Evolutionary conservation across 2,888 invertebrate genomes (phyloP), one percentile per base, ranked within the genome.

Genomic region (Sesamia inferens): DNA sequence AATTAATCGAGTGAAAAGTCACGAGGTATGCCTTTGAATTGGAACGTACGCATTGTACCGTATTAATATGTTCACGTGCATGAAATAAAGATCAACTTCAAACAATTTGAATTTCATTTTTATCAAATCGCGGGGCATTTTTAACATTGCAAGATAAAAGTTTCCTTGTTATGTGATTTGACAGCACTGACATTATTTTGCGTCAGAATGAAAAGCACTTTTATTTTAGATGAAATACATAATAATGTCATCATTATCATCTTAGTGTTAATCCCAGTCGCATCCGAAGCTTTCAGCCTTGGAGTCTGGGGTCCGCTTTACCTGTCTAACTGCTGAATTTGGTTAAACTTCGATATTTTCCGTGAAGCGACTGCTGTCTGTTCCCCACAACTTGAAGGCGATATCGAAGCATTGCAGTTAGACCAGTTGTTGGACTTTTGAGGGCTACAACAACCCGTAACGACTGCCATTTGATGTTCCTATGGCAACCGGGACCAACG

Each of bases 1-100:
- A 86, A 80, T 71, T 73, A 81, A 73, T 71, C 71, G 73, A 82
- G 82, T 84, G 82, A 81, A 75, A 80, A 81, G 82, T 81, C 77
- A 79, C 71, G 82, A 85, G 64, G 57, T 74, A 77, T 79, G 65
- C 79, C 74, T 88, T 82, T 82, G 78, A 81, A 77, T 79, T 66
- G 71, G 57, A 81, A 77, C 73, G 78, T 73, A 85, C 74, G 69
- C 84, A 84, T 71, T 85, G 80, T 83, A 76, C 80, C 77, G 81
- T 86, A 79, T 74, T 81, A 77, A 78, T 64, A 77, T 78, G 75
- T 79, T 82, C 81, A 85, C 85, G 72, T 83, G 79, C 76, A 77
- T 80, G 78, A 82, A 85, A 86, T 85, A 85, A 81, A 77, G 78
- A 81, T 82, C 76, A 74, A 81, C 76, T 82, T 85, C 73, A 83